phyloP scores from a whole-genome alignment of 2,113 vertebrate genomes.

The Apteryx owenii region DNA sequence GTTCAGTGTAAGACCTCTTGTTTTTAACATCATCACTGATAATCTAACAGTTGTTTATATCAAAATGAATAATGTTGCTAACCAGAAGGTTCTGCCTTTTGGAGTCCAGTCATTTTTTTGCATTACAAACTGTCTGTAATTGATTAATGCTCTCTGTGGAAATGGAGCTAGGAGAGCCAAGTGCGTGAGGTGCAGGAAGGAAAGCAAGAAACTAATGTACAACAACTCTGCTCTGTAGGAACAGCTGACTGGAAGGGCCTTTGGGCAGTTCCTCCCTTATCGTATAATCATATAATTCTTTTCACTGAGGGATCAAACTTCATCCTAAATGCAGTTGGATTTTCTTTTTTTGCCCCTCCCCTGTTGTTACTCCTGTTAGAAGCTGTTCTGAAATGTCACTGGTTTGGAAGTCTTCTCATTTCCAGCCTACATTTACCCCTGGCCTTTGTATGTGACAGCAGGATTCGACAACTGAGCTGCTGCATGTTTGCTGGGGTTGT shows the following conservation, averaged over 20 bases:
- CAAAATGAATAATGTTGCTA: conserved; percentile 7
- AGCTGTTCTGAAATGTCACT: background rate
- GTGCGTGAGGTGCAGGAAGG: background rate
- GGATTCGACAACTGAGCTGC: background rate
- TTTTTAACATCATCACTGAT: background rate
- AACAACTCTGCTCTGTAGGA: background rate
- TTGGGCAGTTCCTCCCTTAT: background rate
- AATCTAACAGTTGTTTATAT: conserved; percentile 27
- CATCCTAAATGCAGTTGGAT: background rate
- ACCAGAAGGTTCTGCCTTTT: conserved; percentile 24
- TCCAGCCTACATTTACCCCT: background rate
- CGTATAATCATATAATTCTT: background rate
- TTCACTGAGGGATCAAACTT: background rate
- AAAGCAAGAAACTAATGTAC: background rate
- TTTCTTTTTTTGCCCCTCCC: background rate
- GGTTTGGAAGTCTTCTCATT: background rate
- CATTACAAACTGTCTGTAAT: conserved; percentile 11
- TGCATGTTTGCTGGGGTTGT: accelerated
- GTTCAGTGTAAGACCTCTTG: background rate
- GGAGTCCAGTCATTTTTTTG: background rate
- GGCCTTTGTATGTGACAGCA: accelerated
- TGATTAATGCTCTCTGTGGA: conserved; percentile 23
- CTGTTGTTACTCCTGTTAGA: background rate
- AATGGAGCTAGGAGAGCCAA: conserved; percentile 11
- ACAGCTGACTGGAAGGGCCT: background rate